Base-by-base conservation (phyloP, 2,888 invertebrate genomes). In the Oscheius sp. region DNA sequence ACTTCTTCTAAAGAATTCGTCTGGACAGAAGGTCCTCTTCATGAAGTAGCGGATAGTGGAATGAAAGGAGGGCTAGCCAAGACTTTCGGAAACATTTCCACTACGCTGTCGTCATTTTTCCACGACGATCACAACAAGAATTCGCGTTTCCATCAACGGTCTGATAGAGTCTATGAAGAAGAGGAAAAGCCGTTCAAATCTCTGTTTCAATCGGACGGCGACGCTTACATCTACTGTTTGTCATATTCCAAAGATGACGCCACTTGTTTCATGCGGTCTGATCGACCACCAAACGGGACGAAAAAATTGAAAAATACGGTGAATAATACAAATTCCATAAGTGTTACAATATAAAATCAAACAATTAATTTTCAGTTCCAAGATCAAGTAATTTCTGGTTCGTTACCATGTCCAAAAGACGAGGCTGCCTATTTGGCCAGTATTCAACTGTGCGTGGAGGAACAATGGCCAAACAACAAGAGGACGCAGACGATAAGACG, bases 351-450 rank as follows among this genome's bases (percentile, higher is more conserved):
- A 21, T 7, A 45, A 45, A 16, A 61, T n/a, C n/a, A 35, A 16
- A 58, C 27, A 23, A 25, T 53, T 68, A 9, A n/a, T 49, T 88
- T 88, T 56, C 89, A 92, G 92, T 89, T 92, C 82, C 91, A 92
- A 89, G 90, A 91, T 77, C 88, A 92, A 86, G 91, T 92, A 58
- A 90, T 92, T 72, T 90, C 90, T 52, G 92, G 92, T 1, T 91
- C 91, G 49, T 87, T 92, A 75, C 92, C 92, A 1, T 88, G 79
- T 35, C 91, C 91, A 69, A 91, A 91, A 82, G 92, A 92, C 78
- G 92, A 92, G 81, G 92, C 92, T 0, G 92, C 92, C 0, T 90
- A 91, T 9, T 88, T 92, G 74, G 92, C 92, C 7, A 91, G 92
- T 53, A 92, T 92, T 70, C 92, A 92, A 87, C 89, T 92, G 18